These are phyloP conservation scores for Acleris literana DNA, from an alignment of 2,888 invertebrate species.

Conservation along the genomic window DNA sequence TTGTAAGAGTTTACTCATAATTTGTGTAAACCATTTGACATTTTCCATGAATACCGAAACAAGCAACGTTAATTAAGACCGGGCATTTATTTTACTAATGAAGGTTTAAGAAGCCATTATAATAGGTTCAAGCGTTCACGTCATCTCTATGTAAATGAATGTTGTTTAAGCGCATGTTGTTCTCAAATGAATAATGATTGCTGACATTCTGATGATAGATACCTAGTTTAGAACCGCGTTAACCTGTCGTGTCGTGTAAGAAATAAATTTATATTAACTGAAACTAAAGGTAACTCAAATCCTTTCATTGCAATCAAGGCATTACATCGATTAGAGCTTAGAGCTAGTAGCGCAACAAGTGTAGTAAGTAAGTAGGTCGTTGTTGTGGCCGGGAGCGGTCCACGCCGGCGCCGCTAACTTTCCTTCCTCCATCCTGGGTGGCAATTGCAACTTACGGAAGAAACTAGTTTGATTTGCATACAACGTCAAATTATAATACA, in stretches of 20 bases:
- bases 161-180: too few species aligned
- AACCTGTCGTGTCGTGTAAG: too few species aligned
- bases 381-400: constrained; percentile 43
- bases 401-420: constrained; percentile 49
- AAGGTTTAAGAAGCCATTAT: not conserved
- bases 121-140: not conserved
- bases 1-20: too few species aligned
- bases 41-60: too few species aligned
- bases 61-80: too few species aligned
- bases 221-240: too few species aligned
- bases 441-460: constrained; percentile 15
- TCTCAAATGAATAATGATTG: too few species aligned
- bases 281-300: too few species aligned
- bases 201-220: too few species aligned
- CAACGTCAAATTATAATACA: constrained; percentile 30
- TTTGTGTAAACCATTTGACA: too few species aligned
- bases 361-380: constrained; percentile 11
- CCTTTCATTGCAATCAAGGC: constrained; percentile 11
- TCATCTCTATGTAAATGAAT: not conserved
- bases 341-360: constrained; percentile 30
- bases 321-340: constrained; percentile 12
- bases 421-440: constrained; percentile 47
- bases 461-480: constrained; percentile 28
- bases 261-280: too few species aligned
- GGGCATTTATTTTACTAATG: too few species aligned